Evolutionary conservation across 2,888 invertebrate genomes (phyloP).

Genomic region (Drosophila mercatorum): DNA sequence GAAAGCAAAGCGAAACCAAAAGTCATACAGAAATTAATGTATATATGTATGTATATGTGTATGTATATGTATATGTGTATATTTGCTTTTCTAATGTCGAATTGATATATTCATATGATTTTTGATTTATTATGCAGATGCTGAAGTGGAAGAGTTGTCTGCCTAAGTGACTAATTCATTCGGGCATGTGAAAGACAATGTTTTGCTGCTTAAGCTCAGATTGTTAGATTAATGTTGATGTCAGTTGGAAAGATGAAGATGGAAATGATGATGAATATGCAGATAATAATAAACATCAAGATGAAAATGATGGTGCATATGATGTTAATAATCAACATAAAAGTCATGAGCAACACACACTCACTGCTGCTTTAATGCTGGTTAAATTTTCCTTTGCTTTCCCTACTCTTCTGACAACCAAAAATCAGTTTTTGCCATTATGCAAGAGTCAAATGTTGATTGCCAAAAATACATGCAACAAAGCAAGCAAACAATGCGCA

Average conservation of each 20-base stretch:
- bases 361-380: not conserved
- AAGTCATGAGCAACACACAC: not conserved
- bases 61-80: not conserved
- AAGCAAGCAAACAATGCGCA: constrained; percentile 47
- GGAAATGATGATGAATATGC: not conserved
- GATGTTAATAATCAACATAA: not conserved
- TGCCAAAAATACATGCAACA: not conserved
- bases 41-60: too few species aligned
- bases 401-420: not conserved
- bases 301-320: too few species aligned
- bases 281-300: not conserved
- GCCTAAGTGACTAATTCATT: constrained; percentile 4
- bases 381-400: not conserved
- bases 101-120: constrained; percentile 6
- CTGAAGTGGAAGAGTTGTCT: not conserved
- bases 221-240: not conserved
- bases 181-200: not conserved
- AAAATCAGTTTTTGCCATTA: not conserved
- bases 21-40: not conserved
- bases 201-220: not conserved
- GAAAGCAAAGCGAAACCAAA: not conserved
- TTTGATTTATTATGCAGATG: constrained; percentile 2
- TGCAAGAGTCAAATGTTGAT: not conserved
- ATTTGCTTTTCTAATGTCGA: not conserved
- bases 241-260: not conserved